These are phyloP conservation scores for Cossypha heuglini DNA, from an alignment of 2,797 vertebrate species.

Conservation along the genomic window DNA sequence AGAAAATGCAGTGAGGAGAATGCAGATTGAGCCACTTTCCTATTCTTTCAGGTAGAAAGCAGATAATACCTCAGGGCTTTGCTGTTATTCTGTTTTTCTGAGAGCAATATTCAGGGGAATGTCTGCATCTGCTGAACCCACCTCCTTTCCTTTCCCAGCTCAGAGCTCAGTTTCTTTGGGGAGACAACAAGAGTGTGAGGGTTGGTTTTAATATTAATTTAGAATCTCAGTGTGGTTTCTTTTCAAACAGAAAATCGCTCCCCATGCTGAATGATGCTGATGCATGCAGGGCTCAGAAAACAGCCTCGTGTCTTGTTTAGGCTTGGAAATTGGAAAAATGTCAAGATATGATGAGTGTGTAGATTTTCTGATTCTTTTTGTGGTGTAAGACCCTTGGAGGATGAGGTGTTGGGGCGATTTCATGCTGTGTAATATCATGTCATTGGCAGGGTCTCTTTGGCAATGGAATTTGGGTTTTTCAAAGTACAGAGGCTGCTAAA, in stretches of 20 bases:
- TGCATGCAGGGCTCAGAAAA: not conserved
- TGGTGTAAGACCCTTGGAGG: not conserved
- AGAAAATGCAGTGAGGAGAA: not conserved
- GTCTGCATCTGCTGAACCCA: not conserved
- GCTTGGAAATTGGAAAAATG: conserved; percentile 9
- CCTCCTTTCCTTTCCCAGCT: not conserved
- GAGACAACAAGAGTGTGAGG: not conserved
- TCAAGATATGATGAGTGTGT: not conserved
- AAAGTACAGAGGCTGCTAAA: not conserved
- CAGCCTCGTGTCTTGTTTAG: not conserved
- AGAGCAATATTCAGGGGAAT: not conserved
- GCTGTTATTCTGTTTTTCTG: not conserved
- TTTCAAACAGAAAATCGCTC: not conserved
- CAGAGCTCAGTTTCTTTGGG: not conserved
- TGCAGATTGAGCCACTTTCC: not conserved
- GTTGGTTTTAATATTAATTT: conserved; percentile 9
- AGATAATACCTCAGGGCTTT: not conserved
- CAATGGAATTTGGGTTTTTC: conserved; percentile 22
- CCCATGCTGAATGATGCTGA: not conserved
- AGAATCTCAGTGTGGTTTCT: not conserved
- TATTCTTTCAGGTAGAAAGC: not conserved
- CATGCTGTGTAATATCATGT: conserved; percentile 19
- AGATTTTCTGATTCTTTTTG: conserved; percentile 11
- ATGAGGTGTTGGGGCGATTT: conserved; percentile 24
- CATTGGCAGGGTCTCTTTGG: not conserved